Percentiles rank a stretch among this genome's conserved stretches.
These are phyloP conservation scores for Phasianus colchicus DNA, from an alignment of 2,113 vertebrate species.

Conservation along the genomic window DNA sequence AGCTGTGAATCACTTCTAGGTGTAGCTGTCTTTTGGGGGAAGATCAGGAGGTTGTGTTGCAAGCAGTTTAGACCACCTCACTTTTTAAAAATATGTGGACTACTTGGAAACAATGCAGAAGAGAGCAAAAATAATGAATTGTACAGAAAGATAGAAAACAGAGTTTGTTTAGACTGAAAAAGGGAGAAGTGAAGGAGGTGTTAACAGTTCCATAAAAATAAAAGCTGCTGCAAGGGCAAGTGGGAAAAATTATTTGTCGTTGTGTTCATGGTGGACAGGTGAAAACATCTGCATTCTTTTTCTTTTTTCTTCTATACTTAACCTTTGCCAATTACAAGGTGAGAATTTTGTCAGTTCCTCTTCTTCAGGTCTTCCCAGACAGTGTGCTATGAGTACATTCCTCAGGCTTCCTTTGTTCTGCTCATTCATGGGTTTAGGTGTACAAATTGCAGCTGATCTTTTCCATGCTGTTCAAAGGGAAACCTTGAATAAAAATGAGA, in stretches of 20 bases:
- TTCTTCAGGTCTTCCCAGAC: neutral
- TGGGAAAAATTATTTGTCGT: neutral
- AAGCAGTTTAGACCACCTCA: neutral
- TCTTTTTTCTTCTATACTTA: neutral
- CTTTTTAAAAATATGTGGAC: neutral
- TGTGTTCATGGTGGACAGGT: neutral
- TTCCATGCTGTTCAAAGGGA: conserved; percentile 1
- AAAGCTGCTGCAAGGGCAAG: neutral
- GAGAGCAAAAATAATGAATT: neutral
- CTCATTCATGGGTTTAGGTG: neutral
- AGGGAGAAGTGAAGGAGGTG: neutral
- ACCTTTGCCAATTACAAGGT: neutral
- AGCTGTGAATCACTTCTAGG: neutral
- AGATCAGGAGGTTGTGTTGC: neutral
- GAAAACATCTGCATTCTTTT: neutral
- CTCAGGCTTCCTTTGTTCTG: neutral
- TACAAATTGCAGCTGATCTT: neutral
- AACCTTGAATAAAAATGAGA: conserved; percentile 33
- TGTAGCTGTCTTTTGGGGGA: neutral
- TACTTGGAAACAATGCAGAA: neutral
- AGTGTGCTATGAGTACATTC: neutral
- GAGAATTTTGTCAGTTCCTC: neutral
- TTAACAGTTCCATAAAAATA: neutral
- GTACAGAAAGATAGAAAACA: neutral
- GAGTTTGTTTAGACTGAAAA: neutral